Evolutionary conservation across 2,113 vertebrate genomes (phyloP), one percentile per base, ranked within the genome.

Genomic region (Ptychochromis oligacanthus): DNA sequence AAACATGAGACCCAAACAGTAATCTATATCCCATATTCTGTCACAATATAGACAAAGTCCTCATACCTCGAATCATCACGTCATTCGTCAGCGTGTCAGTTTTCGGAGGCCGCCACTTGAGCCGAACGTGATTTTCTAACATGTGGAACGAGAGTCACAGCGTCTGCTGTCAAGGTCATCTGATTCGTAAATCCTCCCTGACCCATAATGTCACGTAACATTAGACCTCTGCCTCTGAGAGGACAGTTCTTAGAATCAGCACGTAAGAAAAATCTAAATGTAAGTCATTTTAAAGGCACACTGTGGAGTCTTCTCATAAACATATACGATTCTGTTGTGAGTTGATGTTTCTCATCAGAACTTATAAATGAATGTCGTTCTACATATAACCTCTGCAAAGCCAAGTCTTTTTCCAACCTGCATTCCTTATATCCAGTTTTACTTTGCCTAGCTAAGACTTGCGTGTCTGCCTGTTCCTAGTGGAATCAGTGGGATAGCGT

Each of bases 251-350:
- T 67, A 38, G 6, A 2, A n/a, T n/a, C n/a, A n/a, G n/a, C n/a
- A n/a, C n/a, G n/a, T n/a, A n/a, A n/a, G n/a, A n/a, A n/a, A n/a
- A n/a, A n/a, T n/a, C n/a, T n/a, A n/a, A n/a, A n/a, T n/a, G n/a
- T n/a, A n/a, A n/a, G n/a, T n/a, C n/a, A n/a, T n/a, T n/a, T n/a
- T n/a, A n/a, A n/a, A n/a, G n/a, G n/a, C n/a, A n/a, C n/a, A n/a
- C 40, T 74, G 64, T 57, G 24, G 52, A 75, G 78, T 34, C 58
- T 56, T 61, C n/a, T 61, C 43, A 56, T 49, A 78, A 34, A 78
- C 67, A 28, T 65, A 65, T 31, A 75, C 10, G 20, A 6, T 49
- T 82, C 22, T 49, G 60, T 80, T 81, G 67, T 59, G 24, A 17
- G 34, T 24, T 4, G 2, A 12, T 46, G 46, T 49, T 49, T 17